A percentile compares a stretch with the other conserved stretches of the same genome.
Evolutionary conservation across 2,888 invertebrate species (phyloP).

Genomic region (Strigamia transsilvanica): DNA sequence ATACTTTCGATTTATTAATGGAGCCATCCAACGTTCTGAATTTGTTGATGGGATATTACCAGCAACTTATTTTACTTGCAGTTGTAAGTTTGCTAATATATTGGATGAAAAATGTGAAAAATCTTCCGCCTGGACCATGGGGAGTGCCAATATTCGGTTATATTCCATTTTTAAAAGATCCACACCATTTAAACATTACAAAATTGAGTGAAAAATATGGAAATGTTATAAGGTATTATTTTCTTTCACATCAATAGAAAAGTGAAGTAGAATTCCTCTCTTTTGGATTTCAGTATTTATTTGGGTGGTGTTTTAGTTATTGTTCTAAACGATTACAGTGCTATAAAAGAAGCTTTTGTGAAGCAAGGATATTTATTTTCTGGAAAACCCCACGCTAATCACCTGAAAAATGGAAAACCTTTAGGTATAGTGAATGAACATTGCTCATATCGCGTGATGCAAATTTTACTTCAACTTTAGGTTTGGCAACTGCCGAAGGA

Average conservation of each 20-base stretch:
- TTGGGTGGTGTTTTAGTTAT: background rate
- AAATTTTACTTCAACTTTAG: background rate
- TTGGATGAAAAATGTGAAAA: background rate
- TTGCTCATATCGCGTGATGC: background rate
- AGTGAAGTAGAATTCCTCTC: background rate
- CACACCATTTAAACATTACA: background rate
- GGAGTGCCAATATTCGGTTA: background rate
- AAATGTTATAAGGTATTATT: background rate
- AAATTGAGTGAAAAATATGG: slow-evolving; percentile 27
- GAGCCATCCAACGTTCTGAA: background rate
- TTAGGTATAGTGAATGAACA: background rate
- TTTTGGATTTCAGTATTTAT: background rate
- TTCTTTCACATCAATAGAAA: background rate
- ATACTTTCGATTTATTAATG: background rate
- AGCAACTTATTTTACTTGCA: background rate
- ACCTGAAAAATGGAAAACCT: background rate
- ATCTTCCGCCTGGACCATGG: slow-evolving; percentile 30
- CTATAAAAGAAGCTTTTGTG: slow-evolving; percentile 41
- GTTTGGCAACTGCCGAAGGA: background rate
- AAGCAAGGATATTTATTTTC: background rate
- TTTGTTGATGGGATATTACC: background rate
- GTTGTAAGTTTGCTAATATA: background rate
- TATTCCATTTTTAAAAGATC: background rate
- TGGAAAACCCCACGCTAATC: background rate
- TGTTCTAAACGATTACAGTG: background rate